Conservation (phyloP, 2,888 invertebrate species). For the Epirrita christyi region DNA sequence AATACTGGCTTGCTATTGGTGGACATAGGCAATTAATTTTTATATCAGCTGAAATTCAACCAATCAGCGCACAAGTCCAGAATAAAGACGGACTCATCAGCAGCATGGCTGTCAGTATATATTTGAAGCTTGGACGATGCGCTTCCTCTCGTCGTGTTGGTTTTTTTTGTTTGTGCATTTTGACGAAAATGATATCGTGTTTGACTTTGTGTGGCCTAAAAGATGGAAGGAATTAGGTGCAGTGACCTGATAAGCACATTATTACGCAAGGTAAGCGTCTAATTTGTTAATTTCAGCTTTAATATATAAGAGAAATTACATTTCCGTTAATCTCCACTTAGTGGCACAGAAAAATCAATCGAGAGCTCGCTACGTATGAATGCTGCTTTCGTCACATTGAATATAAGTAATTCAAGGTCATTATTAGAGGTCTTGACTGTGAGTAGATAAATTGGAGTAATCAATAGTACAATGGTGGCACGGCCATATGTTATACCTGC, state of each 20-base stretch:
- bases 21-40: conserved; percentile 50
- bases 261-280: conserved; percentile 65
- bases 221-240: conserved; percentile 84
- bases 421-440: conserved; percentile 53
- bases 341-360: conserved; percentile 64
- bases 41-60: conserved; percentile 68
- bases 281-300: conserved; percentile 32
- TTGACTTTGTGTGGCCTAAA: conserved; percentile 79
- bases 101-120: conserved; percentile 99
- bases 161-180: conserved; percentile 83
- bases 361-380: conserved; percentile 56
- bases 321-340: conserved; percentile 35
- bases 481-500: conserved; percentile 80
- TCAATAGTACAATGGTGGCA: conserved; percentile 57
- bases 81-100: conserved; percentile 93
- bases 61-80: conserved; percentile 88
- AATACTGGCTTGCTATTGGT: conserved; percentile 67
- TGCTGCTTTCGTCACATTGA: conserved; percentile 61
- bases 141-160: conserved; percentile 91
- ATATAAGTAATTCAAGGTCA: conserved; percentile 67
- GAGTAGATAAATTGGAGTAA: conserved; percentile 59
- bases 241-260: conserved; percentile 74
- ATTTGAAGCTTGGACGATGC: conserved; percentile 95
- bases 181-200: conserved; percentile 83
- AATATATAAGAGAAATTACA: conserved; percentile 21